Percentiles rank a stretch among this genome's conserved stretches.
Conservation (phyloP, 2,888 invertebrate species). For the Dione juno region DNA sequence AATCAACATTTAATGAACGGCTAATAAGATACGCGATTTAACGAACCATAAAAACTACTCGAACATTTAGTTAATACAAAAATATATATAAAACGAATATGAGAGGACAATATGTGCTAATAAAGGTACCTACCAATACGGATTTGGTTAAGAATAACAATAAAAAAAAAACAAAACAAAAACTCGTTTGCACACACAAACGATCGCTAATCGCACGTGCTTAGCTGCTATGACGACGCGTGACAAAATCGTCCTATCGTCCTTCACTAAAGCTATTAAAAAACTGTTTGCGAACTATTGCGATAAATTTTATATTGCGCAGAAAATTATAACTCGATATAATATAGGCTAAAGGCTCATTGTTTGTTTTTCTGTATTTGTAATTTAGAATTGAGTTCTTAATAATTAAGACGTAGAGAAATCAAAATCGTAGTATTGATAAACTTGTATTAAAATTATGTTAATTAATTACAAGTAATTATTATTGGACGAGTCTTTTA, state of each 20-base stretch:
- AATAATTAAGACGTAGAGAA: too few species aligned
- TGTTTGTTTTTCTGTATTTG: constrained; percentile 25
- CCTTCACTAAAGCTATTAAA: constrained; percentile 56
- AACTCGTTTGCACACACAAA: constrained; percentile 27
- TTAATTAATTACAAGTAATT: too few species aligned
- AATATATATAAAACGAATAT: background rate
- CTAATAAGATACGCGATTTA: background rate
- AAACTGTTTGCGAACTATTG: constrained; percentile 57
- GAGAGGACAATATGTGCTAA: background rate
- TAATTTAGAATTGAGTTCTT: too few species aligned
- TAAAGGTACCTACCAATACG: background rate
- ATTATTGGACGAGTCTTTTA: too few species aligned
- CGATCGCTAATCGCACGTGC: constrained; percentile 43
- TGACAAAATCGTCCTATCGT: constrained; percentile 52
- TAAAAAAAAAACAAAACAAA: constrained; percentile 8
- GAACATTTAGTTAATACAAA: too few species aligned
- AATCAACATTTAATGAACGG: background rate
- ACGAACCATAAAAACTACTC: too few species aligned
- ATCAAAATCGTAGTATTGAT: too few species aligned
- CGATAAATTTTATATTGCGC: constrained; percentile 51
- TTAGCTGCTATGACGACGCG: constrained; percentile 46
- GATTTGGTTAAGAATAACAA: constrained; percentile 12
- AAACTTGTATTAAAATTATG: too few species aligned
- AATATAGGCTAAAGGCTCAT: constrained; percentile 21
- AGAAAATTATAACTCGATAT: constrained; percentile 28